phyloP scores from a whole-genome alignment of 2,113 vertebrate genomes.

The Microtus ochrogaster region DNA sequence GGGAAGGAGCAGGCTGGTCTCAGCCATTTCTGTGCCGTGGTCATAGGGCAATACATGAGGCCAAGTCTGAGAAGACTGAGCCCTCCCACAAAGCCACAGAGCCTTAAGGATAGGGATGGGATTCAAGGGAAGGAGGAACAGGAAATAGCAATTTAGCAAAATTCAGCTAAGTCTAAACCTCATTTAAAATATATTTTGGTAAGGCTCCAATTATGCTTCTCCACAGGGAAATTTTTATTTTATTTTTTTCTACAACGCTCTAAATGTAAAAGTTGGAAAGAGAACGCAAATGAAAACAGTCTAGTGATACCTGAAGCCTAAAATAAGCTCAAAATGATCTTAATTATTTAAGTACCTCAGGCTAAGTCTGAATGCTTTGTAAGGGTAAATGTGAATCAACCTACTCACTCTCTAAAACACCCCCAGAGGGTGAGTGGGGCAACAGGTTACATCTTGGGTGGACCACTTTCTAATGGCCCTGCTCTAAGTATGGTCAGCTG shows the following conservation, averaged over 20 bases:
- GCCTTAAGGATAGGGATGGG: not conserved
- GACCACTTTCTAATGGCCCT: not conserved
- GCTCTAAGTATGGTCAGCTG: not conserved
- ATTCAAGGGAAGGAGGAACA: not conserved
- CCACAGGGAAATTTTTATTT: not conserved
- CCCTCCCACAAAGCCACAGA: not conserved
- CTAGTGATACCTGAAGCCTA: constrained; percentile 27
- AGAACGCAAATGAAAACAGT: constrained; percentile 44
- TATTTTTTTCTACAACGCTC: constrained; percentile 32
- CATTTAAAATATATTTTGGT: constrained; percentile 27
- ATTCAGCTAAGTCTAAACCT: constrained; percentile 45
- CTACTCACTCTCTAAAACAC: not conserved
- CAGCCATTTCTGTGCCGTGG: constrained; percentile 32
- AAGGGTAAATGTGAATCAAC: not conserved
- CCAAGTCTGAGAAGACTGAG: not conserved
- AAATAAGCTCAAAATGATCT: constrained; percentile 60
- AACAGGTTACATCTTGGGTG: not conserved
- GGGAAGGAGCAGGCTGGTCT: constrained; percentile 42
- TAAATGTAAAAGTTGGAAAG: constrained; percentile 34
- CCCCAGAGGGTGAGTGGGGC: not conserved
- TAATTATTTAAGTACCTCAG: constrained; percentile 11
- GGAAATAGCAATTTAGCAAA: not conserved
- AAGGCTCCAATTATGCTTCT: constrained; percentile 58
- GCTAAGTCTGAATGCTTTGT: not conserved
- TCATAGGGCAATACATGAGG: not conserved